Evolutionary conservation across 2,797 vertebrate species (phyloP).

Genomic region (Darevskia mixta): DNA sequence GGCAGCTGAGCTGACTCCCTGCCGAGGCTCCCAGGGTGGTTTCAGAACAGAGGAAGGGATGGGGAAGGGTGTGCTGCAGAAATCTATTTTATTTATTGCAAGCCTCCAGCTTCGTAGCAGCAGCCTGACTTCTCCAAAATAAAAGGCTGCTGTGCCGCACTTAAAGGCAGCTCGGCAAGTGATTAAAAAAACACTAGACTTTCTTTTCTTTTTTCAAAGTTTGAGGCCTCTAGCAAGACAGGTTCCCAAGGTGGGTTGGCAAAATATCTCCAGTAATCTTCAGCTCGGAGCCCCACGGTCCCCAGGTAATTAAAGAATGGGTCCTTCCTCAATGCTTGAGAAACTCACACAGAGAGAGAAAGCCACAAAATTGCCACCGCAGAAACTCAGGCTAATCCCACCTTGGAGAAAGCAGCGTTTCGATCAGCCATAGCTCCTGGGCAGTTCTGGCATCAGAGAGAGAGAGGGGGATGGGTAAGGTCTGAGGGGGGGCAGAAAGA

Average conservation of each 20-base stretch:
- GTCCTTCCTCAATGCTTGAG: not conserved
- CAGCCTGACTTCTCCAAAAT: conserved; percentile 17
- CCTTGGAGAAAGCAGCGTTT: not conserved
- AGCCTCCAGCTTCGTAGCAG: conserved; percentile 48
- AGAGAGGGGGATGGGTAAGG: not conserved
- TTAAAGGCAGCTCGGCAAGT: conserved; percentile 21
- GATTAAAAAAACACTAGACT: conserved; percentile 52
- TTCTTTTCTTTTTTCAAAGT: conserved; percentile 42
- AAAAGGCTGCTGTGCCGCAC: conserved; percentile 38
- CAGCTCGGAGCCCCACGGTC: conserved; percentile 40
- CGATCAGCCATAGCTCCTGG: too few species aligned
- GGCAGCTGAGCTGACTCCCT: not conserved
- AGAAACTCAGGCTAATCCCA: not conserved
- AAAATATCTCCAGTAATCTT: conserved; percentile 63
- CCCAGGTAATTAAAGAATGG: conserved; percentile 39
- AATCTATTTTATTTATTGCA: conserved; percentile 54
- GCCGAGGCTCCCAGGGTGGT: conserved; percentile 16
- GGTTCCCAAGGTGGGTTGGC: conserved; percentile 59
- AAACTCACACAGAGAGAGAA: too few species aligned
- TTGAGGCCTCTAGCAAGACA: conserved; percentile 54
- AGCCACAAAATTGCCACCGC: too few species aligned
- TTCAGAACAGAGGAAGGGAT: conserved; percentile 21
- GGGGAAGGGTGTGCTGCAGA: not conserved
- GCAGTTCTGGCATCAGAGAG: not conserved
- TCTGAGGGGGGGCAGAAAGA: not conserved